phyloP scores from a whole-genome alignment of 2,797 vertebrate genomes.

The Holocentrus rufus region DNA sequence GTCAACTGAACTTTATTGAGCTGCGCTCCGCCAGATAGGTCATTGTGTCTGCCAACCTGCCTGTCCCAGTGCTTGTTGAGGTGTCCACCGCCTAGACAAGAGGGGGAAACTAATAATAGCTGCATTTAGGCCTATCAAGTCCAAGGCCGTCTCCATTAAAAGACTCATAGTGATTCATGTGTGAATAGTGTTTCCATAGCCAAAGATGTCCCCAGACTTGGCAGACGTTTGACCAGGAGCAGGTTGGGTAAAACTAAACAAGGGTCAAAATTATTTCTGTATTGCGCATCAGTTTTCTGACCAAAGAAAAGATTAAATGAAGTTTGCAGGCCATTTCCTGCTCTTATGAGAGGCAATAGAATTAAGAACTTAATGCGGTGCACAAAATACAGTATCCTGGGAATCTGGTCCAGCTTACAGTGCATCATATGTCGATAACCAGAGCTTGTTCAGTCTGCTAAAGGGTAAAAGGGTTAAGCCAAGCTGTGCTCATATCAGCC shows the following conservation, averaged over 20 bases:
- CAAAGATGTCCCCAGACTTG: conserved; percentile 58
- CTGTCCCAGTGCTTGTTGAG: neutral
- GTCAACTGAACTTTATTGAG: neutral
- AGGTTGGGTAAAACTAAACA: conserved; percentile 35
- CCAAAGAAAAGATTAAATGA: conserved; percentile 41
- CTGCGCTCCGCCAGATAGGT: neutral
- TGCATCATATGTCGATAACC: conserved; percentile 13
- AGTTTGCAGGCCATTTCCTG: conserved; percentile 12
- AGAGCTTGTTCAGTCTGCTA: neutral
- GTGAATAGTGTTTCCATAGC: conserved; percentile 55
- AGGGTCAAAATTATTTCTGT: neutral
- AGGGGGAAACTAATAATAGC: conserved; percentile 59
- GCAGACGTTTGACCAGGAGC: neutral
- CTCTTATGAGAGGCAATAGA: conserved; percentile 25
- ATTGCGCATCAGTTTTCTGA: neutral
- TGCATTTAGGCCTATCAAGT: conserved; percentile 23
- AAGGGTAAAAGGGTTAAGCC: no score
- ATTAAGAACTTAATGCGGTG: neutral
- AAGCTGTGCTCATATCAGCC: neutral
- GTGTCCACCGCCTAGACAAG: conserved; percentile 8
- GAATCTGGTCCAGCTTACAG: conserved; percentile 28
- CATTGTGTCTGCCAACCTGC: neutral
- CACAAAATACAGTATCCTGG: conserved; percentile 43
- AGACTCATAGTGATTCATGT: conserved; percentile 39
- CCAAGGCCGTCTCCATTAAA: conserved; percentile 49